Evolutionary conservation across 2,797 vertebrate species (phyloP).

Genomic region (Oophaga sylvatica): DNA sequence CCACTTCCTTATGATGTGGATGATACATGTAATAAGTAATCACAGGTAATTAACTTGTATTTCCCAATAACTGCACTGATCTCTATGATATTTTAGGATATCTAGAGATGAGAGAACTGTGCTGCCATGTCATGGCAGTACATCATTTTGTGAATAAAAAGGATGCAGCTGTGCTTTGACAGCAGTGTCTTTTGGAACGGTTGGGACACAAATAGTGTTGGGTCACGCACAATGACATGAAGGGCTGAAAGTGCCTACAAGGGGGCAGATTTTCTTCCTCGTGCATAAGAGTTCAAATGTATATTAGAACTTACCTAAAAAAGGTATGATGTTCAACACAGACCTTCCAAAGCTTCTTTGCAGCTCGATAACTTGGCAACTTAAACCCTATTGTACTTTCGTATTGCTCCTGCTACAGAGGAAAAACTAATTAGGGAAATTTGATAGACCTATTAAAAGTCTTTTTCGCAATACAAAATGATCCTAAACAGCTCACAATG

Average conservation of each 20-base stretch:
- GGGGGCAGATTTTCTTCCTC: not conserved
- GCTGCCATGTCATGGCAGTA: not conserved
- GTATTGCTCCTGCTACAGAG: conserved; percentile 86
- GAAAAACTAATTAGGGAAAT: not conserved
- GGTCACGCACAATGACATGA: not conserved
- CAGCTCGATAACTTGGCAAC: conserved; percentile 91
- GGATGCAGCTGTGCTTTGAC: not conserved
- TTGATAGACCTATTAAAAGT: not conserved
- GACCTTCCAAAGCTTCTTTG: conserved; percentile 97
- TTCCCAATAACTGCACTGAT: not conserved
- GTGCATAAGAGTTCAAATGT: not conserved
- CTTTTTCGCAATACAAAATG: not conserved
- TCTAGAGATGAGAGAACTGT: not conserved
- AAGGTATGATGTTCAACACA: conserved; percentile 96
- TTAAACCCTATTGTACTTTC: conserved; percentile 94
- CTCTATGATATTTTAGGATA: not conserved
- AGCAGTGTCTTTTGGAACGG: not conserved
- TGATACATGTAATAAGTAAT: not conserved
- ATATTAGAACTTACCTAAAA: conserved; percentile 83
- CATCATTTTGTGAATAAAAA: not conserved
- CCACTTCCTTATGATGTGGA: not conserved
- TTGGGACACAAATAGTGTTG: not conserved
- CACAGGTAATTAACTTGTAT: not conserved
- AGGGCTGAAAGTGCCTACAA: not conserved
- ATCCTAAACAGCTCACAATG: no score